Percentiles rank a stretch among this genome's conserved stretches.
Conservation (phyloP, 2,797 vertebrate genomes). For the Enteromius trimaculatus region DNA sequence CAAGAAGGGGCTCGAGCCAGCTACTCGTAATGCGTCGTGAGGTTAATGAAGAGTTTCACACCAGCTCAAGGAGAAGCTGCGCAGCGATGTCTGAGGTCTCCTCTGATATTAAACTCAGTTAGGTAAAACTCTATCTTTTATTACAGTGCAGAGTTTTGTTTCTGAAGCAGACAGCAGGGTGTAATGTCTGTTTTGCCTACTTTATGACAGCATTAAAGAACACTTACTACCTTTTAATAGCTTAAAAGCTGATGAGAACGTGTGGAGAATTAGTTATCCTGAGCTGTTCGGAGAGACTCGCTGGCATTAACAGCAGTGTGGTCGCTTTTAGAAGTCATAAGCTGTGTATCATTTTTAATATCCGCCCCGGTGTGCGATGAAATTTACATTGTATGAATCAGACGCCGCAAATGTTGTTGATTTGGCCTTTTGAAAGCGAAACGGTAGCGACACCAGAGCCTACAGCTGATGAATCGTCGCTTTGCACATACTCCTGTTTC, state of each 20-base stretch:
- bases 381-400: conserved; percentile 58
- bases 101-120: not conserved
- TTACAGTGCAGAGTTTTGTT: not conserved
- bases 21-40: not conserved
- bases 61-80: conserved; percentile 18
- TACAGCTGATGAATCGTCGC: conserved; percentile 56
- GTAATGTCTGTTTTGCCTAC: not conserved
- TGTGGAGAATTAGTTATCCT: not conserved
- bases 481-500: conserved; percentile 55
- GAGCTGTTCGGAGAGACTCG: not conserved
- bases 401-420: conserved; percentile 50
- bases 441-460: conserved; percentile 49
- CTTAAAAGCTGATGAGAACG: not conserved
- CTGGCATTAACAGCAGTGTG: conserved; percentile 1
- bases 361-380: conserved; percentile 16
- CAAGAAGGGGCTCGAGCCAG: conserved; percentile 41
- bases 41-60: conserved; percentile 49
- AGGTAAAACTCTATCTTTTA: not conserved
- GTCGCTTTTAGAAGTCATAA: conserved; percentile 20
- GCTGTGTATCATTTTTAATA: conserved; percentile 7
- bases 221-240: not conserved
- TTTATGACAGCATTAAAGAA: not conserved
- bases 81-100: conserved; percentile 12
- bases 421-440: conserved; percentile 58
- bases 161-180: not conserved